A percentile compares a stretch with the other conserved stretches of the same genome.
Conservation (phyloP, 2,797 vertebrate genomes). For the Carduelis carduelis region DNA sequence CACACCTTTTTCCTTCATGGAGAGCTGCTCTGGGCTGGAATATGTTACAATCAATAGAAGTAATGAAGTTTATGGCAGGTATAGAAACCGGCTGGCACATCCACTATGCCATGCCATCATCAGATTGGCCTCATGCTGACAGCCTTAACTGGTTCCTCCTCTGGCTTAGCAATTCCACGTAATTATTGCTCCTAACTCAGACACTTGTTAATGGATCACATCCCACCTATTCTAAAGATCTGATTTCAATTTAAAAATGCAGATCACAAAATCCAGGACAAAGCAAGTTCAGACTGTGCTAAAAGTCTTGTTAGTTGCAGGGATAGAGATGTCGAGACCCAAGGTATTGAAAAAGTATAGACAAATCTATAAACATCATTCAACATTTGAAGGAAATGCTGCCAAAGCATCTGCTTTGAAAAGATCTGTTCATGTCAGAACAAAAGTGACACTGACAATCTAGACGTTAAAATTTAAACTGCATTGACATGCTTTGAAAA, state of each 20-base stretch:
- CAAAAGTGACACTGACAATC: neutral
- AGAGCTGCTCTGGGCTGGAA: neutral
- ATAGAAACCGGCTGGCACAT: neutral
- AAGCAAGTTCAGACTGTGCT: neutral
- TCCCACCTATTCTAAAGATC: neutral
- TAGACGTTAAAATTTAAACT: neutral
- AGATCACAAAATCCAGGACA: neutral
- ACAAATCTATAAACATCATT: neutral
- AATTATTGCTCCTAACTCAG: neutral
- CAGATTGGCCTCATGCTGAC: neutral
- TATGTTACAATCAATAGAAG: neutral
- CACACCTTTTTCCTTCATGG: neutral
- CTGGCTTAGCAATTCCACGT: neutral
- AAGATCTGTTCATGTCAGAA: neutral
- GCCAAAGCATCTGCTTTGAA: neutral
- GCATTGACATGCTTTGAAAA: neutral
- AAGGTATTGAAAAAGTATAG: neutral
- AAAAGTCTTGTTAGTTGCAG: neutral
- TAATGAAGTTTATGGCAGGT: conserved; percentile 33
- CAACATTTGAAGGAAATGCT: neutral
- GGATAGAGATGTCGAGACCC: neutral
- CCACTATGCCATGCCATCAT: neutral
- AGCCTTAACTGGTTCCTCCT: neutral
- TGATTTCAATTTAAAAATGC: conserved; percentile 3
- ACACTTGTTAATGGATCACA: neutral